Percentiles rank a stretch among this genome's conserved stretches.
Conservation (phyloP, 2,888 invertebrate genomes). For the Cerceris rybyensis region DNA sequence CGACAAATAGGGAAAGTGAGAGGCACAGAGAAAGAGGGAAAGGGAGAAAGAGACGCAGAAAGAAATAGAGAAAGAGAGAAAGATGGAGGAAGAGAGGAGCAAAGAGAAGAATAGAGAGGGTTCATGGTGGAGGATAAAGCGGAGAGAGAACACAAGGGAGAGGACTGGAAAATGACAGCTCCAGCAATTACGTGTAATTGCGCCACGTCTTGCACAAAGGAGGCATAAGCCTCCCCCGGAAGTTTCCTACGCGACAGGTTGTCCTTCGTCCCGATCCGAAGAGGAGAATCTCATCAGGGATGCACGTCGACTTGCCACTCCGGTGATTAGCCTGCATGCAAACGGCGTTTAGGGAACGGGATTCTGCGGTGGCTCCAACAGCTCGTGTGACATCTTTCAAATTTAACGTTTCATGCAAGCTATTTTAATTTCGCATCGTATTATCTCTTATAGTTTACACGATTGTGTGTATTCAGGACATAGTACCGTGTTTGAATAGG, state of each 20-base stretch:
- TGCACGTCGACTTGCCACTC: constrained; percentile 58
- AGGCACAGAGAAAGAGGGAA: background rate
- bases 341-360: constrained; percentile 43
- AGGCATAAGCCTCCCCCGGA: constrained; percentile 56
- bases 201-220: constrained; percentile 63
- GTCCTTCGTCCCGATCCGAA: constrained; percentile 52
- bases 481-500: background rate
- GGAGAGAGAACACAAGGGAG: constrained; percentile 17
- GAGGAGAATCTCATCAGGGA: constrained; percentile 58
- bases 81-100: constrained; percentile 21
- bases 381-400: constrained; percentile 18
- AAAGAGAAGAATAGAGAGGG: constrained; percentile 9
- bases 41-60: no score
- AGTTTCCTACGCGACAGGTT: constrained; percentile 56
- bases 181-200: constrained; percentile 64
- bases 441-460: background rate
- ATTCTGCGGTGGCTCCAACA: constrained; percentile 5
- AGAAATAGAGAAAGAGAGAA: background rate
- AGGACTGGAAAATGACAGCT: constrained; percentile 60
- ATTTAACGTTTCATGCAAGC: constrained; percentile 19
- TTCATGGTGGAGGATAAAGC: background rate
- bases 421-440: background rate
- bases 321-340: constrained; percentile 52
- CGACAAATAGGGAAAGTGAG: background rate
- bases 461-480: no score